Conservation (phyloP, 2,888 invertebrate species). For the Mimumesa dahlbomi region DNA sequence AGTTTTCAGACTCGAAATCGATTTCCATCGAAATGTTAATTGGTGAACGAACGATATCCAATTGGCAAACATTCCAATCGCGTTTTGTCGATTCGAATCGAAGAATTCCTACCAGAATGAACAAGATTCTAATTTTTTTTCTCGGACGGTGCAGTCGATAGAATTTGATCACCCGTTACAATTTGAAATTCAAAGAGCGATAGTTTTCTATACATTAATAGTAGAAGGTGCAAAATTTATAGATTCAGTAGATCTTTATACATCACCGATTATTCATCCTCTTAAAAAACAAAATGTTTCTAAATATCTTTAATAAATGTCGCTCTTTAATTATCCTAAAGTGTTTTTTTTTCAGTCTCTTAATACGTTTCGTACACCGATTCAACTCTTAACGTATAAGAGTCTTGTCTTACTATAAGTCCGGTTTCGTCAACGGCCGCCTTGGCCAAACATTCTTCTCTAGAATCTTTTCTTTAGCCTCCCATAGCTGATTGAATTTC, state of each 20-base stretch:
- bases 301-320: constrained; percentile 7
- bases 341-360: constrained; percentile 55
- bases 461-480: constrained; percentile 80
- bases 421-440: constrained; percentile 79
- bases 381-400: background rate
- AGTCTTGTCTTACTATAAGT: constrained; percentile 54
- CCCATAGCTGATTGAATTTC: constrained; percentile 77
- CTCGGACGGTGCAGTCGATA: constrained; percentile 49
- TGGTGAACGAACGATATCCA: background rate
- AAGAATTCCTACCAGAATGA: constrained; percentile 6
- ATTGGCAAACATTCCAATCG: background rate
- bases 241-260: constrained; percentile 20
- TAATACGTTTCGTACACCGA: constrained; percentile 16
- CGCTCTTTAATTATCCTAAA: constrained; percentile 19
- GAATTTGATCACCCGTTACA: constrained; percentile 28
- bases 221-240: constrained; percentile 51
- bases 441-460: constrained; percentile 81
- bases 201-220: constrained; percentile 23
- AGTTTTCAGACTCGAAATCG: constrained; percentile 2
- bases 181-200: constrained; percentile 18
- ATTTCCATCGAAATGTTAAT: constrained; percentile 4
- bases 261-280: constrained; percentile 14
- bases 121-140: constrained; percentile 33
- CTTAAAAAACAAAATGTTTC: constrained; percentile 32
- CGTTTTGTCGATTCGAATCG: background rate